Evolutionary conservation across 1,140 invertebrate species (phyloP).

Genomic region (Camponotus pennsylvanicus): DNA sequence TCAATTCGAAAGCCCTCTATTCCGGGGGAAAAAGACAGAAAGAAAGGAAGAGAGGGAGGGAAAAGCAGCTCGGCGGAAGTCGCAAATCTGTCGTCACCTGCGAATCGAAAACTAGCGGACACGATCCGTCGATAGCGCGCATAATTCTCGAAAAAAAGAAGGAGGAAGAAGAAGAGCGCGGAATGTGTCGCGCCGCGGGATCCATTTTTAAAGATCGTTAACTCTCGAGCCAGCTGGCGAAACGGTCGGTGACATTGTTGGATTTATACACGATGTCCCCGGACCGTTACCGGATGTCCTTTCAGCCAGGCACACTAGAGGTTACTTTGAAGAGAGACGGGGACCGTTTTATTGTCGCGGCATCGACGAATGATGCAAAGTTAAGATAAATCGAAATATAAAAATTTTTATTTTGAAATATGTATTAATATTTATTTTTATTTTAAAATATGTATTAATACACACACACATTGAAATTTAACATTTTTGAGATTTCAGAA

Average conservation of each 20-base stretch:
- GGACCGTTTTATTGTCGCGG: not conserved
- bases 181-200: not conserved
- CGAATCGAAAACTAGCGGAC: slow-evolving; percentile 34
- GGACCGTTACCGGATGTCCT: slow-evolving; percentile 37
- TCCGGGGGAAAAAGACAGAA: slow-evolving; percentile 22
- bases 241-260: slow-evolving; percentile 52
- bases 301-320: slow-evolving; percentile 17
- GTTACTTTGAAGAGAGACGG: slow-evolving; percentile 2
- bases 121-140: slow-evolving; percentile 13
- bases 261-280: slow-evolving; percentile 31
- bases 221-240: slow-evolving; percentile 39
- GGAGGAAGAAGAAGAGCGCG: not conserved
- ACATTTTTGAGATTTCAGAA: not conserved
- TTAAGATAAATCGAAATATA: not conserved
- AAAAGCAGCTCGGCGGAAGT: slow-evolving; percentile 51
- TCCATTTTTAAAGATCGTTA: slow-evolving; percentile 53
- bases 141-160: slow-evolving; percentile 22
- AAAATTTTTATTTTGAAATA: too few species aligned
- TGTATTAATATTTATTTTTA: not conserved
- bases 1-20: slow-evolving; percentile 69
- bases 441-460: not conserved
- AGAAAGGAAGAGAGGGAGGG: too few species aligned
- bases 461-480: not conserved
- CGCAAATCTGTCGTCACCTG: slow-evolving; percentile 64
- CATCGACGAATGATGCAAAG: not conserved